These are phyloP conservation scores for Tringa solitaria DNA, from an alignment of 2,113 vertebrate genomes.

Conservation along the genomic window DNA sequence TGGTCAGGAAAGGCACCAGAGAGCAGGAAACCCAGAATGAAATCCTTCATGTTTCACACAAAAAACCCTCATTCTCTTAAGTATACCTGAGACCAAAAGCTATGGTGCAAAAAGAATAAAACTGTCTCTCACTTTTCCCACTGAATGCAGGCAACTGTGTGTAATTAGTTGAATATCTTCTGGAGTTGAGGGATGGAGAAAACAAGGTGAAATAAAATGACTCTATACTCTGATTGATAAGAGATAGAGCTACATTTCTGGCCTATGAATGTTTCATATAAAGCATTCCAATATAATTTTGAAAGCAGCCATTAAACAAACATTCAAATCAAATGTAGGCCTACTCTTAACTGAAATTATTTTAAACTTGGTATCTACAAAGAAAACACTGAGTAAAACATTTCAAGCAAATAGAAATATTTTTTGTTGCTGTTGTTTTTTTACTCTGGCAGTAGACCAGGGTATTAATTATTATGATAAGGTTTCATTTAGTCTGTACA, in stretches of 20 bases:
- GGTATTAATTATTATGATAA: not conserved
- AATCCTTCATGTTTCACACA: not conserved
- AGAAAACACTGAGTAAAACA: not conserved
- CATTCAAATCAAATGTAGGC: not conserved
- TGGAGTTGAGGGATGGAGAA: not conserved
- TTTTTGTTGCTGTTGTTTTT: not conserved
- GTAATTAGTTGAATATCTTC: not conserved
- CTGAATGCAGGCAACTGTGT: not conserved
- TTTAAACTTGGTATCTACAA: not conserved
- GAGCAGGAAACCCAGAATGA: not conserved
- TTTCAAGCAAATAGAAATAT: not conserved
- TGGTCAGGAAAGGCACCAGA: not conserved
- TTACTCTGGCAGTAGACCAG: not conserved
- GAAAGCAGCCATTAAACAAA: not conserved
- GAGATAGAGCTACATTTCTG: not conserved
- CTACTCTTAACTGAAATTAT: not conserved
- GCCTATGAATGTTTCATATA: not conserved
- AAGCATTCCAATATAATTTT: not conserved
- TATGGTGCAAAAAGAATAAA: not conserved
- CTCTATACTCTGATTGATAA: not conserved
- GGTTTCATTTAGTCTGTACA: not conserved
- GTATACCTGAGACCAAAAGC: fast-evolving
- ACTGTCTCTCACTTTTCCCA: not conserved
- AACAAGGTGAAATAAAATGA: not conserved
- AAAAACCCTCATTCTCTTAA: not conserved